Percentiles rank a stretch among this genome's conserved stretches.
phyloP scores from a whole-genome alignment of 2,113 vertebrate species.

The Halichoeres trimaculatus region DNA sequence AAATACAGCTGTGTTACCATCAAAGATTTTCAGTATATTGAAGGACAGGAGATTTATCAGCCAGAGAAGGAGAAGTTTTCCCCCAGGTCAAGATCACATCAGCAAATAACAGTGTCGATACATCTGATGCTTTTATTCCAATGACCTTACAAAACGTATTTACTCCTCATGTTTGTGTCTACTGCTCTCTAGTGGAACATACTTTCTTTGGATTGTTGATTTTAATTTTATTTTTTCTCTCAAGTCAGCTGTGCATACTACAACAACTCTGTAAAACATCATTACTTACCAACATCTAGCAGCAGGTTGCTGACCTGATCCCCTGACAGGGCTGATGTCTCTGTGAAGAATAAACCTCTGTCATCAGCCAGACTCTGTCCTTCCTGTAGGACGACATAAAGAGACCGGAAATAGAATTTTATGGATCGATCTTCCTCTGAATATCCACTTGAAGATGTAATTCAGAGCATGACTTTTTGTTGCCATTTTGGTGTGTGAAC shows the following conservation, averaged over 20 bases:
- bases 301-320: constrained; percentile 79
- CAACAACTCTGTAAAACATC: background rate
- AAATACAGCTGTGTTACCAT: constrained; percentile 27
- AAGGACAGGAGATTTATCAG: no score
- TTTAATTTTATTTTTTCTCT: background rate
- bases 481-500: no score
- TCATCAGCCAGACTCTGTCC: constrained; percentile 79
- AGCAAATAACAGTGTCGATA: no score
- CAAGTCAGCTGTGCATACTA: background rate
- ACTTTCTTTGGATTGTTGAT: no score
- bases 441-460: background rate
- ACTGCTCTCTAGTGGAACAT: constrained; percentile 53
- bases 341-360: constrained; percentile 78
- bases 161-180: constrained; percentile 16
- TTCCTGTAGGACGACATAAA: constrained; percentile 72
- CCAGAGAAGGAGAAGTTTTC: no score
- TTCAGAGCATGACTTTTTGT: no score
- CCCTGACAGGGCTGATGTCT: constrained; percentile 84
- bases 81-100: no score
- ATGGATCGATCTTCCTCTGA: background rate
- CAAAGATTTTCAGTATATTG: background rate
- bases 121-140: no score
- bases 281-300: constrained; percentile 74
- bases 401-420: background rate
- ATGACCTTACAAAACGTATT: no score